Evolutionary conservation across 2,888 invertebrate species (phyloP).

Genomic region (Agrotis clavis): DNA sequence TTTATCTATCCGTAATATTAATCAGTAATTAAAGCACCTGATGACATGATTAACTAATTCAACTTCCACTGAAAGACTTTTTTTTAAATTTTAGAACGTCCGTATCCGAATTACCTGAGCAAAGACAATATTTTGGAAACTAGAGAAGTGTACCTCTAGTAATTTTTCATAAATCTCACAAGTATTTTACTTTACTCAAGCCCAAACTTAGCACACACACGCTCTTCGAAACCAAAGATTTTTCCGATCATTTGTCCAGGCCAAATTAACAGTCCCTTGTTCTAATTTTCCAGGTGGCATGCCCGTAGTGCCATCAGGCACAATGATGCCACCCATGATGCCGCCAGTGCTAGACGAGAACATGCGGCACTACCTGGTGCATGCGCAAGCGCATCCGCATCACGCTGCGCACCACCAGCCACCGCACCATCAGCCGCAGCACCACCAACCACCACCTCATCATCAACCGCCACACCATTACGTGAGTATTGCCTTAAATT

Average conservation of each 20-base stretch:
- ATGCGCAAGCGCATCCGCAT: constrained; percentile 87
- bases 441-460: constrained; percentile 93
- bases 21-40: neutral
- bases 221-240: neutral
- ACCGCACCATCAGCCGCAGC: constrained; percentile 89
- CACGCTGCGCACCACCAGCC: constrained; percentile 90
- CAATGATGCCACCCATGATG: constrained; percentile 94
- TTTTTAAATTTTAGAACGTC: neutral
- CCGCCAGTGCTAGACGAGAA: constrained; percentile 98
- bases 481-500: constrained; percentile 89
- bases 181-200: neutral
- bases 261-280: neutral
- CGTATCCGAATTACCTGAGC: neutral
- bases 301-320: constrained; percentile 97
- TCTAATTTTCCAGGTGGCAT: constrained; percentile 89
- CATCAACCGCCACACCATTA: constrained; percentile 93
- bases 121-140: neutral
- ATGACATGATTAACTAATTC: too few species aligned
- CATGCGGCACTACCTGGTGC: constrained; percentile 96
- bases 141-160: neutral
- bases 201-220: neutral
- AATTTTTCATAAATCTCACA: neutral
- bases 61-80: too few species aligned
- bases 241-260: neutral
- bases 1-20: neutral